phyloP scores from a whole-genome alignment of 2,888 invertebrate genomes.

The Spatulosminthurus flaviceps region DNA sequence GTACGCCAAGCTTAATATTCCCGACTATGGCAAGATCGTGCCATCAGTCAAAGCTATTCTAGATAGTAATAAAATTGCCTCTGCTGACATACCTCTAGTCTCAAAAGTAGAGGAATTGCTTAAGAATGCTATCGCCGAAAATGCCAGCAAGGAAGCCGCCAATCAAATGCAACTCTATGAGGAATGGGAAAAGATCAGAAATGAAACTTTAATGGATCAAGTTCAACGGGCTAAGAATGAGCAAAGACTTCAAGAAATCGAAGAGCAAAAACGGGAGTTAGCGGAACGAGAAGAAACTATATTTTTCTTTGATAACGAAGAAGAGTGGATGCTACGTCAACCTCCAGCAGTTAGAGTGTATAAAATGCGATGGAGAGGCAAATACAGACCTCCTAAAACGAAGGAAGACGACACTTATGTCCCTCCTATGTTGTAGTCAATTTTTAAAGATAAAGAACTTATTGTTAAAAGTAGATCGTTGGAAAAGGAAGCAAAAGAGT shows the following conservation, averaged over 20 bases:
- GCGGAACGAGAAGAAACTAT: constrained; percentile 72
- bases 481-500: no score
- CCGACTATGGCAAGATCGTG: constrained; percentile 51
- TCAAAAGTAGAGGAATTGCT: constrained; percentile 57
- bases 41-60: constrained; percentile 49
- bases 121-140: constrained; percentile 67
- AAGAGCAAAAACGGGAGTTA: constrained; percentile 72
- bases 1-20: constrained; percentile 53
- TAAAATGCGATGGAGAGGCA: constrained; percentile 36
- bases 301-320: constrained; percentile 82
- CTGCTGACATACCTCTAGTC: constrained; percentile 44
- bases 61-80: constrained; percentile 34
- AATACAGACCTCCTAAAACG: constrained; percentile 38
- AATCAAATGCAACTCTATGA: constrained; percentile 71
- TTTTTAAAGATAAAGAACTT: background rate
- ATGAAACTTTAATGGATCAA: constrained; percentile 72
- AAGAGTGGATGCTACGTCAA: constrained; percentile 67
- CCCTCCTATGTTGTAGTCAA: constrained; percentile 35
- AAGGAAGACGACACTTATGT: constrained; percentile 43
- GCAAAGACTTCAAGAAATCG: constrained; percentile 70
- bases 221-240: constrained; percentile 69
- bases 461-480: background rate
- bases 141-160: constrained; percentile 72
- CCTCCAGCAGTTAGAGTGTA: constrained; percentile 43
- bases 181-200: constrained; percentile 72